Evolutionary conservation across 53 echinoderm and acorn worm genomes (phyloP), one percentile per base, ranked within the genome.

Genomic region (Luidia sarsii): DNA sequence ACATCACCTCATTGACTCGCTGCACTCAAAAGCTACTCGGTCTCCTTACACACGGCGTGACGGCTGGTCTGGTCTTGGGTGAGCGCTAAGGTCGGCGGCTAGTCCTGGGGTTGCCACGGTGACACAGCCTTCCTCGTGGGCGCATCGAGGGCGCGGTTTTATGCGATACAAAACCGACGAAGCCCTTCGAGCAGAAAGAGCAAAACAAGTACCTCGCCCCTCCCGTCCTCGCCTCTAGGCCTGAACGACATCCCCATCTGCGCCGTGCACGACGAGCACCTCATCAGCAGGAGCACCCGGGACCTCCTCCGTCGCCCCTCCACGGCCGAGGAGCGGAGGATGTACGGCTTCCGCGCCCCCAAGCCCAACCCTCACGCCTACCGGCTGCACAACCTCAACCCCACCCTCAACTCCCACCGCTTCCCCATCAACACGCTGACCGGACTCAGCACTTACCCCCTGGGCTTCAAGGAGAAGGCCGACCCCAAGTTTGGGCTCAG

Each of bases 401-500:
- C 92, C 30, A 90, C 81, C 5, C 77, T 95, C 39, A 95, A 95
- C 85, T 86, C 90, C 32, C 82, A 87, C 3, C 85, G 75, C 19
- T 95, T 82, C 79, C 95, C 95, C 8, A 85, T 92, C 65, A 90
- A 92, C 73, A 92, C 92, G 30, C 80, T 95, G n/a, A 95, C 92
- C 0, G 95, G 95, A 19, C 85, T 95, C 38, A 92, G 92, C 80
- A 91, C 86, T 45, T 95, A 92, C 77, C 95, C 95, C 1, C 61
- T 54, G 25, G 95, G 95, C 13, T 95, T 90, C 82, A 90, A 85
- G 56, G 90, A 90, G 56, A 90, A 90, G 65, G 88, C 94, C 10
- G 80, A 84, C 8, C 82, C 89, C 3, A 90, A 75, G 30, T 57
- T 86, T 49, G 94, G 90, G 71, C 83, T 93, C 43, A 86, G 93